Percentiles rank a stretch among this genome's conserved stretches.
These are phyloP conservation scores for Dryobates pubescens DNA, from an alignment of 2,797 vertebrate genomes.

Conservation along the genomic window DNA sequence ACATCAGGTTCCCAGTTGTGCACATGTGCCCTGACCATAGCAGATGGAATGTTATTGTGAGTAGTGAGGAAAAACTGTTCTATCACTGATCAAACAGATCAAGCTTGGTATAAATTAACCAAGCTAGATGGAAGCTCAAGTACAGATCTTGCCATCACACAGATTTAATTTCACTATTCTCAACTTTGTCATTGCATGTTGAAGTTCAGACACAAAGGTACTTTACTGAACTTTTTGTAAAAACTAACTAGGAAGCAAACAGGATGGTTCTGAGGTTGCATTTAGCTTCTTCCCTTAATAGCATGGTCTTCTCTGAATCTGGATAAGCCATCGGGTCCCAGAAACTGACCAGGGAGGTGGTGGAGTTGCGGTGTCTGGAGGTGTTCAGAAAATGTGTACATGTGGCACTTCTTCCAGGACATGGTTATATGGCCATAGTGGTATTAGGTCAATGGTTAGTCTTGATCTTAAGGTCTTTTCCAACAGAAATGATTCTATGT, in stretches of 20 bases:
- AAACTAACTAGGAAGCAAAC: background rate
- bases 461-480: too few species aligned
- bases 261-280: background rate
- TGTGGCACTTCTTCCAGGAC: too few species aligned
- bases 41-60: background rate
- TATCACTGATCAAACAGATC: background rate
- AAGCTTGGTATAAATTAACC: background rate
- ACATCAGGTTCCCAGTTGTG: background rate
- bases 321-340: background rate
- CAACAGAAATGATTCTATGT: background rate
- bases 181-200: background rate
- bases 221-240: background rate
- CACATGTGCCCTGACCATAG: background rate
- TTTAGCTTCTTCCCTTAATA: background rate
- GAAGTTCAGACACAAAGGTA: background rate
- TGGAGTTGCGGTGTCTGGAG: too few species aligned
- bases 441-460: too few species aligned
- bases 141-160: background rate
- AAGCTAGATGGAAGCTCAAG: background rate
- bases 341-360: background rate
- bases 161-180: background rate
- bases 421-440: too few species aligned
- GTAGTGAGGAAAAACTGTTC: background rate
- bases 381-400: too few species aligned
- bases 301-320: background rate